These are phyloP conservation scores for Rhopalosiphum maidis DNA, from an alignment of 1,140 invertebrate species.

Conservation along the genomic window DNA sequence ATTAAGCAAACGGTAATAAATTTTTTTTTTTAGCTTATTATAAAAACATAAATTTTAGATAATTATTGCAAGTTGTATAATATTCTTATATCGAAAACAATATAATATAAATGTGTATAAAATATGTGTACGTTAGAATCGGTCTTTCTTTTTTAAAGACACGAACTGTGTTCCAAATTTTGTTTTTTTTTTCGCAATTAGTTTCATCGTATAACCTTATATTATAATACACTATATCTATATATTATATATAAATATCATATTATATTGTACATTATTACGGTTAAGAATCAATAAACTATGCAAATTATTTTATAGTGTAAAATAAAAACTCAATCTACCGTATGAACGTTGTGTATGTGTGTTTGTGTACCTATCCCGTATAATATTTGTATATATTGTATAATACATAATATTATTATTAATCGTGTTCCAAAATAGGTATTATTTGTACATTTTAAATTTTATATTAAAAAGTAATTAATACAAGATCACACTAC, in stretches of 20 bases:
- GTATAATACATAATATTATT: neutral
- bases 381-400: neutral
- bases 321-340: conserved; percentile 24
- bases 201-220: conserved; percentile 3
- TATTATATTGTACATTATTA: conserved; percentile 41
- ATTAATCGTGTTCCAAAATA: neutral
- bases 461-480: no score
- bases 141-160: conserved; percentile 23
- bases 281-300: conserved; percentile 7
- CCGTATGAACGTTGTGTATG: neutral
- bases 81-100: conserved; percentile 3
- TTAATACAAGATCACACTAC: no score
- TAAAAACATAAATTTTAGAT: conserved; percentile 27
- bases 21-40: conserved; percentile 15
- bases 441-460: no score
- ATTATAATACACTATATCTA: conserved; percentile 16
- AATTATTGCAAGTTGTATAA: conserved; percentile 25
- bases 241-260: conserved; percentile 35
- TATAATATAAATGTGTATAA: conserved; percentile 17
- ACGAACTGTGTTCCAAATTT: conserved; percentile 16
- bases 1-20: neutral
- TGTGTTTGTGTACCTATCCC: neutral
- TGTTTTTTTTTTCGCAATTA: conserved; percentile 28
- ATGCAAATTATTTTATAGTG: conserved; percentile 33
- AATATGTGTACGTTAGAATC: conserved; percentile 5